Percentiles rank a stretch among this genome's conserved stretches.
Conservation (phyloP, 2,797 vertebrate species). For the Etheostoma perlongum region DNA sequence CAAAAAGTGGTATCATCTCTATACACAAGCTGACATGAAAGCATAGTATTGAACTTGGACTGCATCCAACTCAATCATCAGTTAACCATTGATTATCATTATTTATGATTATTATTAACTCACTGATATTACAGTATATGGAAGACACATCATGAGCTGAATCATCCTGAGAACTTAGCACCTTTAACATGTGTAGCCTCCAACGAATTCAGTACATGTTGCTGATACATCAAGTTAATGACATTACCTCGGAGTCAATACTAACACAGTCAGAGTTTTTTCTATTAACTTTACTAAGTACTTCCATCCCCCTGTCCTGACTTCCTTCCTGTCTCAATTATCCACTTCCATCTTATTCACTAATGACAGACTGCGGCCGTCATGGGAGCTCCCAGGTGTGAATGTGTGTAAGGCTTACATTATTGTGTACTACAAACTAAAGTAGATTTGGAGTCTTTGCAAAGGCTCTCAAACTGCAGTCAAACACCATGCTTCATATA, state of each 20-base stretch:
- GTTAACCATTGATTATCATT: background rate
- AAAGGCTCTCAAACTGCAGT: background rate
- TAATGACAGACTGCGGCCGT: constrained; percentile 12
- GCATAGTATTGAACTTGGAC: background rate
- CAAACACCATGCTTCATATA: background rate
- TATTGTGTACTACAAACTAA: background rate
- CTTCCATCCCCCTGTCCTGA: constrained; percentile 39
- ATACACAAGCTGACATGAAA: background rate
- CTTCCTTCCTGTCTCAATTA: constrained; percentile 65
- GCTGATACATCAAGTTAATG: constrained; percentile 40
- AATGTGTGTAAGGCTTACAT: constrained; percentile 11
- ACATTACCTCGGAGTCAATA: constrained; percentile 44
- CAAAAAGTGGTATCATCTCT: too few species aligned
- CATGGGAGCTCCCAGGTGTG: background rate
- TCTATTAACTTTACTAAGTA: constrained; percentile 43
- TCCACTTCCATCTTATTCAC: constrained; percentile 39
- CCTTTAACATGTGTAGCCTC: constrained; percentile 4
- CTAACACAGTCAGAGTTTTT: constrained; percentile 44
- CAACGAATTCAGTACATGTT: constrained; percentile 18
- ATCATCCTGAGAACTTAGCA: background rate
- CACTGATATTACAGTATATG: background rate
- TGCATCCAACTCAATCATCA: background rate
- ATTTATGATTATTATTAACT: too few species aligned
- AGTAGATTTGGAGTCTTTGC: background rate
- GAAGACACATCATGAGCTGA: background rate